Percentiles rank a stretch among this genome's conserved stretches.
phyloP scores from a whole-genome alignment of 2,797 vertebrate species.

The Varecia variegata region DNA sequence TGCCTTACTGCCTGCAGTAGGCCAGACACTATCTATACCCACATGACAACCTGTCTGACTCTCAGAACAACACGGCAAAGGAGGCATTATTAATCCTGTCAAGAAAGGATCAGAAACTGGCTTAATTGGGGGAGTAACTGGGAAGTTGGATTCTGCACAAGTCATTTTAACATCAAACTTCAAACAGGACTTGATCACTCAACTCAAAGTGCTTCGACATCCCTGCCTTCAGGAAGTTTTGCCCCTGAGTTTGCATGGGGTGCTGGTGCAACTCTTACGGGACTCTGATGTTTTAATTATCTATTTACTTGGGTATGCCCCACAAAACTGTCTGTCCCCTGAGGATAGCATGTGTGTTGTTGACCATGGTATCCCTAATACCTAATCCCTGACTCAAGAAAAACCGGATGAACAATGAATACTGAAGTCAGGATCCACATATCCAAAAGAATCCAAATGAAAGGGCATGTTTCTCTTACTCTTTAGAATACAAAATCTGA shows the following conservation, averaged over 20 bases:
- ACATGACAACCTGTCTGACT: background rate
- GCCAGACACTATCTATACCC: background rate
- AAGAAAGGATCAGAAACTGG: background rate
- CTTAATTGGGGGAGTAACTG: background rate
- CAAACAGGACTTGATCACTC: background rate
- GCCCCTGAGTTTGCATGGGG: background rate
- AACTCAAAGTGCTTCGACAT: background rate
- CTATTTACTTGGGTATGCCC: background rate
- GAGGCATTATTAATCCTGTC: background rate
- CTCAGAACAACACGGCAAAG: background rate
- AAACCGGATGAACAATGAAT: background rate
- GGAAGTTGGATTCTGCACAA: background rate
- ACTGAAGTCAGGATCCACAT: background rate
- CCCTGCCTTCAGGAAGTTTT: background rate
- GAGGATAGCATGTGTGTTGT: background rate
- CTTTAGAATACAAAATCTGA: background rate
- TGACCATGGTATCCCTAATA: background rate
- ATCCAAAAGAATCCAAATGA: background rate
- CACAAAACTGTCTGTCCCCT: background rate
- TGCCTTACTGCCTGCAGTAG: background rate
- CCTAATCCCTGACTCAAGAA: background rate
- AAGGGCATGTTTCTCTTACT: background rate
- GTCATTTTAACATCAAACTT: background rate
- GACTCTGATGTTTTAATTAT: background rate
- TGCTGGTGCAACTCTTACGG: background rate